These are phyloP conservation scores for Anseranas semipalmata DNA, from an alignment of 2,113 vertebrate genomes.

Conservation along the genomic window DNA sequence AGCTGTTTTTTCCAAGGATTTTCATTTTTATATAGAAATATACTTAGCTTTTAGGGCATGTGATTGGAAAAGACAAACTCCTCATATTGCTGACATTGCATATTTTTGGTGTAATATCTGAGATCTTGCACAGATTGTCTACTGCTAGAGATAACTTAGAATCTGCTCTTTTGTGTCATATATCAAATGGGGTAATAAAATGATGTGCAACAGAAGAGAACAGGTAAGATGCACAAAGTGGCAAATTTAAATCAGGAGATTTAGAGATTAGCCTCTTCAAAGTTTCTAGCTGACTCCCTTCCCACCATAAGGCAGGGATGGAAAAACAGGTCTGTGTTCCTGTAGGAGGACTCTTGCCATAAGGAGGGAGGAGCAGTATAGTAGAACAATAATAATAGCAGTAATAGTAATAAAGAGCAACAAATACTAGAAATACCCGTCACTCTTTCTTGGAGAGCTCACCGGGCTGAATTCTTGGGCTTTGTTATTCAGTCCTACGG, in stretches of 20 bases:
- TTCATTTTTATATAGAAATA: background rate
- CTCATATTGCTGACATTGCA: background rate
- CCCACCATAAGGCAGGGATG: background rate
- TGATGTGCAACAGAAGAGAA: background rate
- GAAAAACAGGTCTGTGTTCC: background rate
- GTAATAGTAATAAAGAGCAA: background rate
- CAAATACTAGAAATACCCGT: background rate
- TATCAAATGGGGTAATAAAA: background rate
- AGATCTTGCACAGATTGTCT: background rate
- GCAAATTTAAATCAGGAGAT: background rate
- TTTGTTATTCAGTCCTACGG: background rate
- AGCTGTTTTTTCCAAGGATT: background rate
- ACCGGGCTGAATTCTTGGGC: background rate
- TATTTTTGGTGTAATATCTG: background rate
- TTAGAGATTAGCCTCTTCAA: background rate
- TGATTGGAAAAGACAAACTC: background rate
- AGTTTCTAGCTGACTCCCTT: background rate
- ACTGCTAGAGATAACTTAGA: background rate
- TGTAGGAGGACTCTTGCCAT: background rate
- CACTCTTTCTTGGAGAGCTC: background rate
- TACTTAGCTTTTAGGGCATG: background rate
- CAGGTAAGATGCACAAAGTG: background rate
- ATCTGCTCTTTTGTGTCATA: background rate
- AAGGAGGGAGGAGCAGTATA: background rate
- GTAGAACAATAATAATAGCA: background rate